A percentile compares a stretch with the other conserved stretches of the same genome.
Evolutionary conservation across 2,113 vertebrate species (phyloP).

Genomic region (Heterocephalus glaber): DNA sequence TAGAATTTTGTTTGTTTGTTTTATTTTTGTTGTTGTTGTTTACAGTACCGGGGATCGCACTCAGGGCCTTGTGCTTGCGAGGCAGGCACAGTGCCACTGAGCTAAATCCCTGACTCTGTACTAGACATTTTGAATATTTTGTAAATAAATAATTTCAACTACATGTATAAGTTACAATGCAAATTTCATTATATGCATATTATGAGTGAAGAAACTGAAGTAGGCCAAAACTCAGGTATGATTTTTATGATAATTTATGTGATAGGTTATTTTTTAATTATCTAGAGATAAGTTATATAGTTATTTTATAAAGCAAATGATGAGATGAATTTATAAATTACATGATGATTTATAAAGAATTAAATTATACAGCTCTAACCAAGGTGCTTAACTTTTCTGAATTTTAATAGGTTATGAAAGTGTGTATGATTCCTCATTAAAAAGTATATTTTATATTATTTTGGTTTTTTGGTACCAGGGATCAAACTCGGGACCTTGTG

Average conservation of each 20-base stretch:
- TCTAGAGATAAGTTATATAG: neutral
- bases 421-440: neutral
- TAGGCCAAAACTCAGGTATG: neutral
- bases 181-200: neutral
- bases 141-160: neutral
- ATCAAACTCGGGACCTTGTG: no score
- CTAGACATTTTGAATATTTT: neutral
- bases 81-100: no score
- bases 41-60: no score
- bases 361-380: neutral
- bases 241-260: neutral
- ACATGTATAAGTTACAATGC: no score
- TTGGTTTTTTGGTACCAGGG: no score
- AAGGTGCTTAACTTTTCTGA: neutral
- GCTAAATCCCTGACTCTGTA: no score
- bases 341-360: neutral
- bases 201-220: neutral
- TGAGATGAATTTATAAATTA: neutral
- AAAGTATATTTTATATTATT: slow-evolving; percentile 8
- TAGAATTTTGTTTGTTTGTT: no score
- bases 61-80: no score
- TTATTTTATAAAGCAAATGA: neutral
- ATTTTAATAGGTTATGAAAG: slow-evolving; percentile 15
- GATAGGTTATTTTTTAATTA: neutral
- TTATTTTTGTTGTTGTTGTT: no score